Evolutionary conservation across 2,888 invertebrate species (phyloP), one percentile per base, ranked within the genome.

Genomic region (Helicoverpa assulta): DNA sequence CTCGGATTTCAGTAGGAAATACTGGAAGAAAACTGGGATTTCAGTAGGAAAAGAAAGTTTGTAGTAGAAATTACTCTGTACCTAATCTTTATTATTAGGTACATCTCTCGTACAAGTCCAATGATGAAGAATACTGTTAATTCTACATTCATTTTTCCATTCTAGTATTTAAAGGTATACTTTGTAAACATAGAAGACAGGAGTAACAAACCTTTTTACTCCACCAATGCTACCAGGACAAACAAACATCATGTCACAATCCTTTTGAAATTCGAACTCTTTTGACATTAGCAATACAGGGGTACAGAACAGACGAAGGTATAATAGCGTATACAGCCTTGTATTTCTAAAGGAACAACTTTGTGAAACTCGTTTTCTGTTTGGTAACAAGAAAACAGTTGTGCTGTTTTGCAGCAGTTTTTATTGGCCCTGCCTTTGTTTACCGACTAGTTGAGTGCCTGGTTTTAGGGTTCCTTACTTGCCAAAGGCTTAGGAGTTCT

Each of bases 381-480:
- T 81, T 65, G 68, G 70, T 78, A 83, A 83, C 83, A 83, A 83
- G 83, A 80, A 81, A 75, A 82, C 71, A 77, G 72, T 78, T 76
- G 72, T 76, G 70, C 70, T 70, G 66, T 78, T 75, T 70, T 71
- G 81, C 69, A 78, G 82, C 71, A 77, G 60, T 81, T 83, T 82
- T 81, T 83, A 83, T 83, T 83, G 74, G 70, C 66, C 56, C 56
- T 63, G 63, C 65, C 60, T 75, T 77, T 81, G 73, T 83, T 82
- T 79, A 72, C 75, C 18, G 68, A 59, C 75, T 71, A 66, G 74
- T 70, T 62, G 73, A 83, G 77, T 74, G 65, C 69, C 64, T 69
- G 78, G 72, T 78, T 81, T 81, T 77, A 79, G 76, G 61, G 71
- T 56, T 67, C 67, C 53, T 55, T 57, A 63, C 60, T 74, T 55